Conservation (phyloP, 2,888 invertebrate genomes). For the Brachyptera risi region DNA sequence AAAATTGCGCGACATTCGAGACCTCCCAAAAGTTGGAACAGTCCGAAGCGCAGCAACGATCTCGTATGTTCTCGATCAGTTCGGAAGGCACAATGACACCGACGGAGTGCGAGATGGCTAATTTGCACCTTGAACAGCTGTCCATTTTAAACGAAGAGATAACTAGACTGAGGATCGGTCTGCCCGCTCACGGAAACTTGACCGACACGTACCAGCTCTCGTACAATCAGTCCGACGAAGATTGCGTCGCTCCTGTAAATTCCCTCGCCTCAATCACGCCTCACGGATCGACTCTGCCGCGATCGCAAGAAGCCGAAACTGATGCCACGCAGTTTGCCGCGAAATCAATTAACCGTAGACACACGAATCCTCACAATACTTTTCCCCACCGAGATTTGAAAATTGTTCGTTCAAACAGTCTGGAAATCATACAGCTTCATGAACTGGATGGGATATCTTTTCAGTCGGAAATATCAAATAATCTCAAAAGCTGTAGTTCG, state of each 20-base stretch:
- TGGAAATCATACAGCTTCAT: neutral
- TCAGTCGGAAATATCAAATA: neutral
- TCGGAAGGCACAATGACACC: slow-evolving; percentile 16
- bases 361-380: neutral
- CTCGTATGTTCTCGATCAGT: slow-evolving; percentile 13
- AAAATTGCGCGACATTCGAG: neutral
- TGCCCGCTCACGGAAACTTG: neutral
- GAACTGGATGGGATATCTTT: neutral
- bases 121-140: slow-evolving; percentile 6
- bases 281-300: neutral
- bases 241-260: slow-evolving; percentile 1
- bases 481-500: neutral
- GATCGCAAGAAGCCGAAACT: neutral
- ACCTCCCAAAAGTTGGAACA: no score
- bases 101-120: slow-evolving; percentile 13
- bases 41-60: neutral
- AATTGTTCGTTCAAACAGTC: neutral
- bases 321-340: neutral
- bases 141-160: slow-evolving; percentile 1
- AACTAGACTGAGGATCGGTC: neutral
- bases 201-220: slow-evolving; percentile 1
- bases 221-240: neutral
- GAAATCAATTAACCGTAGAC: neutral
- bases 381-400: neutral
- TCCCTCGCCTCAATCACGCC: neutral